Evolutionary conservation across 2,888 invertebrate species (phyloP), one percentile per base, ranked within the genome.

Genomic region (Pristionchus exspectatus): DNA sequence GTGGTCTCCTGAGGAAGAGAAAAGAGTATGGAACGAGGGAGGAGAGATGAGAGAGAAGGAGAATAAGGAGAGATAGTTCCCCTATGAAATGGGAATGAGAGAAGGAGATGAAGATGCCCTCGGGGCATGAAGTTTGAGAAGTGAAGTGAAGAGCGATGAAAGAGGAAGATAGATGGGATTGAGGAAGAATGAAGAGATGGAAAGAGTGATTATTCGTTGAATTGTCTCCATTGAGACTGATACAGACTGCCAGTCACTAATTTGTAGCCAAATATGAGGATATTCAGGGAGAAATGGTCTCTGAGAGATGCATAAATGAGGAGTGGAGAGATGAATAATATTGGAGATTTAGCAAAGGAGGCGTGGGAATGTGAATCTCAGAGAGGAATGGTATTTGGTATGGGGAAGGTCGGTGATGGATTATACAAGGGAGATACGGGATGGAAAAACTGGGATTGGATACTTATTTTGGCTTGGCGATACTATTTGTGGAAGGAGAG

Each of bases 1-100:
- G 81, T 81, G 81, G 81, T 27, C 81, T 54, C 81, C 50, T 21
- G 81, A 81, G 81, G 63, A n/a, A 74, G 74, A 74, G 38, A 38
- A 21, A 74, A 74, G 74, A 50, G 50, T 50, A 81, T 81, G 50
- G 81, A 81, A 81, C 50, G 81, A 81, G 9, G 81, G n/a, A 12
- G 50, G 81, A 27, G 27, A 18, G 50, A 54, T 21, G 27, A 50
- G 81, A 44, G 44, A 77, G 24, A 38, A 44, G 4, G 44, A 24
- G 81, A n/a, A 27, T 69, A 69, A 27, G 24, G 69, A 38, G 38
- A 38, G 63, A n/a, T 63, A 38, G 72, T 30, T 21, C 74, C 27
- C 44, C 14, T 74, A 14, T 33, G 69, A 72, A 72, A 72, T 72
- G 16, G 44, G 38, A 74, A 33, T 30, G 74, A 74, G 74, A 21